Conservation (phyloP, 1,140 invertebrate species). For the Xylocopa sonorina region DNA sequence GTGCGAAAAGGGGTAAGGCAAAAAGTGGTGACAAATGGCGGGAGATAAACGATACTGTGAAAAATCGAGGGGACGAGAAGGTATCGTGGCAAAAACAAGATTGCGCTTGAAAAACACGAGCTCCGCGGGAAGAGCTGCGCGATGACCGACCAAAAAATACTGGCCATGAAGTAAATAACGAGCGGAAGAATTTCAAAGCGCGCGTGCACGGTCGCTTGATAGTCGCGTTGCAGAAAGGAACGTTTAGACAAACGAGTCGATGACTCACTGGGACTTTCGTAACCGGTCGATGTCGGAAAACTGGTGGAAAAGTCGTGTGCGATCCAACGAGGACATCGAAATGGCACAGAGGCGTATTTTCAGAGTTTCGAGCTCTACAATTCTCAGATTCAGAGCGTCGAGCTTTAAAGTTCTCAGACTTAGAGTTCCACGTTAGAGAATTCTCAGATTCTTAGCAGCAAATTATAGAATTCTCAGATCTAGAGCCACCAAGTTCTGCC, state of each 20-base stretch:
- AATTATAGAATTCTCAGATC: too few species aligned
- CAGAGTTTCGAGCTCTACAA: too few species aligned
- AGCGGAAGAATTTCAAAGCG: not conserved
- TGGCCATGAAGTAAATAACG: not conserved
- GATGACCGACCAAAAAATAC: not conserved
- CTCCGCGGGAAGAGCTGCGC: not conserved
- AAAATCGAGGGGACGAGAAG: not conserved
- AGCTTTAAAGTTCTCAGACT: too few species aligned
- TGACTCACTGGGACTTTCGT: constrained; percentile 39
- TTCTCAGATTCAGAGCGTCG: too few species aligned
- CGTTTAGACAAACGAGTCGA: constrained; percentile 29
- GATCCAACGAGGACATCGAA: not conserved
- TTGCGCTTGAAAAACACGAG: not conserved
- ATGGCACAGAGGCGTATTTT: not conserved
- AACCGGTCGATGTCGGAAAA: constrained; percentile 12
- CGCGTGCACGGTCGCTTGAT: not conserved
- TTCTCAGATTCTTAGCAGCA: too few species aligned
- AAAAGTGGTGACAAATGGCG: too few species aligned
- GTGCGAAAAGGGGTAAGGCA: too few species aligned
- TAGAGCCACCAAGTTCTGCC: too few species aligned
- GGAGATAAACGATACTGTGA: too few species aligned
- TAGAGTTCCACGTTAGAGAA: too few species aligned
- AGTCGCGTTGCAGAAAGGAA: constrained; percentile 15
- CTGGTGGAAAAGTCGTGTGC: constrained; percentile 25
- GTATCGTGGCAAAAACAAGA: not conserved